Conservation (phyloP, 2,113 vertebrate species). For the Guaruba guarouba region DNA sequence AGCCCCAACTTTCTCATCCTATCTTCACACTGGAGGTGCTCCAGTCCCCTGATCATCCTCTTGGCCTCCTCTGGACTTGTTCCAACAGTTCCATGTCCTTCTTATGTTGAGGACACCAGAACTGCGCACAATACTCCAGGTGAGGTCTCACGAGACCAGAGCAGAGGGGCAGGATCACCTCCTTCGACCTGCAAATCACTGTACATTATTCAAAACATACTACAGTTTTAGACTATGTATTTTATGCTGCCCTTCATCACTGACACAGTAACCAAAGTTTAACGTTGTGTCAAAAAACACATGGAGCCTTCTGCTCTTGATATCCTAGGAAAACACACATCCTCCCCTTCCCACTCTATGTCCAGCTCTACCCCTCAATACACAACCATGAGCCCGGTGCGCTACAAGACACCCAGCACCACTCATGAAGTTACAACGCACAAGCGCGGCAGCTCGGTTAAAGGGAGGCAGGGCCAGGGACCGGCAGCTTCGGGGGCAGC, state of each 20-base stretch:
- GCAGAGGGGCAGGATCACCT: background rate
- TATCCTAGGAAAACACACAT: accelerated
- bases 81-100: background rate
- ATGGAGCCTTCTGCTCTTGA: accelerated
- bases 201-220: accelerated
- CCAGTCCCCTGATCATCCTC: too few relatives aligned
- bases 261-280: accelerated
- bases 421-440: accelerated
- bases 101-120: background rate
- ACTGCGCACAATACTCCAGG: background rate
- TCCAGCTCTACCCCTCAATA: accelerated
- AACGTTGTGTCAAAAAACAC: accelerated
- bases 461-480: background rate
- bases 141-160: background rate
- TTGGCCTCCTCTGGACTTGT: too few relatives aligned
- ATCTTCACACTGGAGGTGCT: too few relatives aligned
- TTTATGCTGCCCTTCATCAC: background rate
- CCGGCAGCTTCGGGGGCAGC: background rate
- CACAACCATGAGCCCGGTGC: accelerated
- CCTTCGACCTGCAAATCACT: background rate
- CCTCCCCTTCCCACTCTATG: accelerated
- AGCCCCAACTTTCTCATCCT: too few relatives aligned
- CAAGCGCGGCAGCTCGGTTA: background rate
- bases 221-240: background rate
- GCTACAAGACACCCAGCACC: accelerated